Evolutionary conservation across 2,888 invertebrate species (phyloP).

Genomic region (Idaea straminata): DNA sequence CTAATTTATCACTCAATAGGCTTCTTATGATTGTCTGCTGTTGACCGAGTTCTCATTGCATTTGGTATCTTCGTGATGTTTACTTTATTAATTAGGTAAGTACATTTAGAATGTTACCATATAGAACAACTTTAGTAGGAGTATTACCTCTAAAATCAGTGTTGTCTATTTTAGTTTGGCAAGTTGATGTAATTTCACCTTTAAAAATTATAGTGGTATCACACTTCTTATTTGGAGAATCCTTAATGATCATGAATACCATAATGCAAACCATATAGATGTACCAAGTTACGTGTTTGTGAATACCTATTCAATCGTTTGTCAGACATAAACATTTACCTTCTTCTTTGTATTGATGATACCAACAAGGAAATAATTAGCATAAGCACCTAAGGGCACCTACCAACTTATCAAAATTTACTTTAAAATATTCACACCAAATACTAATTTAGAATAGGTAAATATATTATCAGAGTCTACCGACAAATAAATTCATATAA

Average conservation of each 20-base stretch:
- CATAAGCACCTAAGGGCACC: not conserved
- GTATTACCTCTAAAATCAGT: too few species aligned
- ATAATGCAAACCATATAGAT: not conserved
- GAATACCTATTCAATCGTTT: not conserved
- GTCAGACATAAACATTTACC: not conserved
- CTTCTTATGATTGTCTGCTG: not conserved
- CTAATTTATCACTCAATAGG: not conserved
- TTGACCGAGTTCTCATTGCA: not conserved
- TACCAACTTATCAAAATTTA: not conserved
- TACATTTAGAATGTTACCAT: not conserved
- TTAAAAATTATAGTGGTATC: too few species aligned
- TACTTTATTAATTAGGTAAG: not conserved
- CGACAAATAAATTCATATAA: too few species aligned
- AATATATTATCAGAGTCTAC: too few species aligned
- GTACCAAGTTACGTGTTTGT: not conserved
- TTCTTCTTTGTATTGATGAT: not conserved
- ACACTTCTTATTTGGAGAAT: too few species aligned
- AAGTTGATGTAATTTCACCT: too few species aligned
- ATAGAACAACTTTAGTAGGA: too few species aligned
- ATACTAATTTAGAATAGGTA: not conserved
- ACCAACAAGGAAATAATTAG: not conserved
- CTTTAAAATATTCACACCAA: not conserved
- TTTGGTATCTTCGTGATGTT: not conserved
- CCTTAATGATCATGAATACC: not conserved
- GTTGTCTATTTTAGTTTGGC: too few species aligned